Evolutionary conservation across 2,888 invertebrate species (phyloP).

Genomic region (Trichopoda pennipes): DNA sequence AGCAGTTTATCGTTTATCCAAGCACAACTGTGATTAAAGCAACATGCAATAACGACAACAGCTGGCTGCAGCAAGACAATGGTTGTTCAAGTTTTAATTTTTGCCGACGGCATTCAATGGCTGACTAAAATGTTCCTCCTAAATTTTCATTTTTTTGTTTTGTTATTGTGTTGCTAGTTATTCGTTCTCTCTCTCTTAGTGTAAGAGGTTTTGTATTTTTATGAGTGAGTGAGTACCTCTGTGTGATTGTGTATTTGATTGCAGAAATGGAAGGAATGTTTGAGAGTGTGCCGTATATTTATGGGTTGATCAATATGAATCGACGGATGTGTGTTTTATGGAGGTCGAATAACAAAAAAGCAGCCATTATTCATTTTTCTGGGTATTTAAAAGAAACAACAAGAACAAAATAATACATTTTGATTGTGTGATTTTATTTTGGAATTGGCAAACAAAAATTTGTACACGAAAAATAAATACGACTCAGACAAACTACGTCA

Average conservation of each 20-base stretch:
- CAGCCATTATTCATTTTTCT: conserved; percentile 81
- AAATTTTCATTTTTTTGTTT: conserved; percentile 35
- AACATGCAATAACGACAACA: conserved; percentile 45
- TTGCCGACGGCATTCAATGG: conserved; percentile 72
- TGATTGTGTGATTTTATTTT: conserved; percentile 51
- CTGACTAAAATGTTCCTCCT: conserved; percentile 56
- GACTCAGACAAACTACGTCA: conserved; percentile 51
- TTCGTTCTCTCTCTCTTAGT: conserved; percentile 61
- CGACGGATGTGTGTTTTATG: conserved; percentile 78
- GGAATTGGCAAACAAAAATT: conserved; percentile 47
- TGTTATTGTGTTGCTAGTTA: conserved; percentile 71
- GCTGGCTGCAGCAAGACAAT: conserved; percentile 42
- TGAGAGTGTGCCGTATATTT: conserved; percentile 72
- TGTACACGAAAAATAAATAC: neutral
- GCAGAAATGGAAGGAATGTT: conserved; percentile 56
- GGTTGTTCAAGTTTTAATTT: conserved; percentile 32
- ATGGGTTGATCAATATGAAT: conserved; percentile 79
- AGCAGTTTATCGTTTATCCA: conserved; percentile 57
- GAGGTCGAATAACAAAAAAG: conserved; percentile 73
- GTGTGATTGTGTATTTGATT: conserved; percentile 1
- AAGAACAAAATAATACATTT: conserved; percentile 36
- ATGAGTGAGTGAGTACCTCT: conserved; percentile 15
- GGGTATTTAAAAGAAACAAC: conserved; percentile 59
- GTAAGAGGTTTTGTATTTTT: conserved; percentile 48
- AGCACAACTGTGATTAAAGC: conserved; percentile 28